Base-by-base conservation (phyloP, 1,140 invertebrate genomes). In the Metopolophium dirhodum region DNA sequence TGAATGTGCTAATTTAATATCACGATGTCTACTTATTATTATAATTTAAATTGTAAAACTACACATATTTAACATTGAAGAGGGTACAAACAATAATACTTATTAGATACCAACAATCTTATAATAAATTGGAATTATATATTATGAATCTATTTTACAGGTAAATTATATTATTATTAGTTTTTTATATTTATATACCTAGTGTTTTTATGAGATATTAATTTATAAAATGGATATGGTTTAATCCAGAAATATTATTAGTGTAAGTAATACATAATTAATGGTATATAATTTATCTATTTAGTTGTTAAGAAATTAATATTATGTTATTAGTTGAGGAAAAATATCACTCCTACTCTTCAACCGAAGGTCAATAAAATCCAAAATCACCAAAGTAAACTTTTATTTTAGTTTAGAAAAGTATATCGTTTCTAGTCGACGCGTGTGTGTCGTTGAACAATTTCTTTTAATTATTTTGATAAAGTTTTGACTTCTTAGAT, bases 401-500 rank as follows among this genome's bases (percentile, higher is more conserved):
- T 90, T 90, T 90, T 61, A 61, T 45, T 61, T 90, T 61, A 45
- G 37, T 37, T 41, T 68, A 45, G 9, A 90, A 30, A 35, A 30
- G 49, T 18, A 90, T 90, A 61, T 37, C 2, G 7, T 9, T 37
- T 37, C 7, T 54, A 54, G 22, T 9, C 1, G 47, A 57, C 45
- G 37, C 9, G 88, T 14, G 23, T 41, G 22, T 90, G 23, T 68
- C 54, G 37, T 30, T 14, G 45, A 49, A 35, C 23, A 37, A 45
- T 68, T 68, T 8, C 37, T 90, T 68, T 45, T 68, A 68, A 90
- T 68, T 90, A 26, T 41, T 68, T 68, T n/a, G 89, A 45, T n/a
- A 90, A 90, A 90, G 89, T 90, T 90, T 90, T 37, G 37, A 61
- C 54, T 68, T 61, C 54, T 30, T 18, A 45, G 37, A 90, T 30